Percentiles rank a stretch among this genome's conserved stretches.
These are phyloP conservation scores for Masnerella sp. DNA, from an alignment of 2,888 invertebrate genomes.

Conservation along the genomic window DNA sequence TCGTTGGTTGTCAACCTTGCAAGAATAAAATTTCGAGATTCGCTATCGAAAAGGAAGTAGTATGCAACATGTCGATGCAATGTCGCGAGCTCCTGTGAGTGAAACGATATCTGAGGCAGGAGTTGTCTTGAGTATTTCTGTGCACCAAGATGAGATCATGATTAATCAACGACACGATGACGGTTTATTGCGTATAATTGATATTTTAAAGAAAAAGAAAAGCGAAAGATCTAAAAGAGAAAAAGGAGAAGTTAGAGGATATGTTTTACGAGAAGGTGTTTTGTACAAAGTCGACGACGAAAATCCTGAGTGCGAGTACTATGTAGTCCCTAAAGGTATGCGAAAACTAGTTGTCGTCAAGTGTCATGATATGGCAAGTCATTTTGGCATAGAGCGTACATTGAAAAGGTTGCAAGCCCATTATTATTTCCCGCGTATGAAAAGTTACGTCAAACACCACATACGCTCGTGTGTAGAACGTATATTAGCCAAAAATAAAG, in stretches of 20 bases:
- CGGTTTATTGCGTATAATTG: background rate
- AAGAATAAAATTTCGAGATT: constrained; percentile 18
- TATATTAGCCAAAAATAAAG: constrained; percentile 39
- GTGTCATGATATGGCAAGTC: constrained; percentile 1
- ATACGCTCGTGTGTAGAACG: constrained; percentile 36
- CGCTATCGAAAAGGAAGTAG: constrained; percentile 1
- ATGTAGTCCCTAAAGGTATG: constrained; percentile 11
- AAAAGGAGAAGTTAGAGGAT: background rate
- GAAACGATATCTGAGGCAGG: background rate
- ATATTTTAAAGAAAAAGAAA: background rate
- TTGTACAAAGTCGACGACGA: too few species aligned
- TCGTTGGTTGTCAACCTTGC: constrained; percentile 35
- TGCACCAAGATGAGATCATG: constrained; percentile 35
- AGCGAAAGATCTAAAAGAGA: background rate
- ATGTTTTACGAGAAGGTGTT: background rate
- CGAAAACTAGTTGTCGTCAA: background rate
- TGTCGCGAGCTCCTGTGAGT: constrained; percentile 21
- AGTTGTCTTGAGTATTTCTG: background rate
- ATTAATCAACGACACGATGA: background rate
- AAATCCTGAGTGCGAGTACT: background rate
- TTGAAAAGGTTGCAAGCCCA: background rate
- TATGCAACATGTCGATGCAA: constrained; percentile 42
- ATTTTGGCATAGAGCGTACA: background rate
- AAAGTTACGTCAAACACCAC: background rate
- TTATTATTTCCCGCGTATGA: constrained; percentile 1